Evolutionary conservation across 2,888 invertebrate species (phyloP).

Genomic region (Netelia inedita): DNA sequence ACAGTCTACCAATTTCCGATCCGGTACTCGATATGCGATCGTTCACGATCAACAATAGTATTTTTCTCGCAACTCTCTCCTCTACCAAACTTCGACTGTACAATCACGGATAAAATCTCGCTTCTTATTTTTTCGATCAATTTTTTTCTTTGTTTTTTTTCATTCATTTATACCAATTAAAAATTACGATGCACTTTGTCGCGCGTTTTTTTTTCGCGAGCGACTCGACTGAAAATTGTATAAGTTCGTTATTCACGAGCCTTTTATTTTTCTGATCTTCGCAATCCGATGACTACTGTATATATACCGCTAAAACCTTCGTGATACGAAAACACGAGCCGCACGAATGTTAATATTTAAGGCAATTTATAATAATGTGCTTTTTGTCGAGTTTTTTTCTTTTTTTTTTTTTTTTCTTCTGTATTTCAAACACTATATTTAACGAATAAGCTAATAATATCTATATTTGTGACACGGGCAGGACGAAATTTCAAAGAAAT

Average conservation of each 20-base stretch:
- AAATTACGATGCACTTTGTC: not conserved
- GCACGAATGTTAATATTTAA: conserved; percentile 15
- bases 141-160: not conserved
- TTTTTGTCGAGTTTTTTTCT: not conserved
- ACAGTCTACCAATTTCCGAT: conserved; percentile 88
- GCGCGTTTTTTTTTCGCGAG: not conserved
- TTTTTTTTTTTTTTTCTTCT: conserved; percentile 53
- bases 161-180: not conserved
- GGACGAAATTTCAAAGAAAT: conserved; percentile 15
- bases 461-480: conserved; percentile 61
- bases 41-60: conserved; percentile 86
- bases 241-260: not conserved
- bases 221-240: conserved; percentile 13
- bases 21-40: conserved; percentile 90
- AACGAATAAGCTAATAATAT: conserved; percentile 44
- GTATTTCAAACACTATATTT: conserved; percentile 43
- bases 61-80: conserved; percentile 89
- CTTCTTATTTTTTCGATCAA: not conserved
- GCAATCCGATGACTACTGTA: conserved; percentile 3
- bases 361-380: not conserved
- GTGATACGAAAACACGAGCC: not conserved
- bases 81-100: conserved; percentile 89
- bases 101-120: conserved; percentile 82
- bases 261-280: not conserved
- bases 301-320: conserved; percentile 24